Evolutionary conservation across 2,888 invertebrate genomes (phyloP).

Genomic region (Hemistola chrysoprasaria): DNA sequence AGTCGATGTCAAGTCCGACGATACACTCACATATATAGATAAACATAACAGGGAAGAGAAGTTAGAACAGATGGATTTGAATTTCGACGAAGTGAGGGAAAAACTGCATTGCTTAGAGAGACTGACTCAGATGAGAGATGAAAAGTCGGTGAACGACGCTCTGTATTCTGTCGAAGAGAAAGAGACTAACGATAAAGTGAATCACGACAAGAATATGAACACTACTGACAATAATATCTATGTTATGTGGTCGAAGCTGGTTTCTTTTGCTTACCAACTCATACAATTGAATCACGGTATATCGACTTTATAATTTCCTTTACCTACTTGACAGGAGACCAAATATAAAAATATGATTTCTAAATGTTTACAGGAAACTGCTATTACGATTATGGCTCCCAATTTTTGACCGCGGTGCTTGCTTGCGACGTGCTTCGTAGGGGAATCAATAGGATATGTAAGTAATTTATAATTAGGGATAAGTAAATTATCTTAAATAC

Average conservation of each 20-base stretch:
- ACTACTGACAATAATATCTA: constrained; percentile 41
- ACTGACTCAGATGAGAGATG: constrained; percentile 41
- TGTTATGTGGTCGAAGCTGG: constrained; percentile 61
- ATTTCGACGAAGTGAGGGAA: constrained; percentile 54
- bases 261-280: constrained; percentile 66
- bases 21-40: constrained; percentile 28
- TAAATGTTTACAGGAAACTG: constrained; percentile 57
- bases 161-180: constrained; percentile 23
- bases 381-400: constrained; percentile 67
- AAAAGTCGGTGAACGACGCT: constrained; percentile 36
- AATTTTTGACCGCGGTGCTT: constrained; percentile 65
- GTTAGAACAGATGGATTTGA: constrained; percentile 48
- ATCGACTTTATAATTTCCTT: too few relatives aligned
- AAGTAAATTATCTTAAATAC: too few relatives aligned
- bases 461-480: too few relatives aligned
- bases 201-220: constrained; percentile 27
- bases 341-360: too few relatives aligned
- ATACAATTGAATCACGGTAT: constrained; percentile 64
- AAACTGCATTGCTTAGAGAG: constrained; percentile 53
- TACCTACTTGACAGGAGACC: too few relatives aligned
- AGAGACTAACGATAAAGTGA: constrained; percentile 18
- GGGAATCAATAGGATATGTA: constrained; percentile 66
- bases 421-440: constrained; percentile 66
- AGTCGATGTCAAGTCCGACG: constrained; percentile 36
- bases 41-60: constrained; percentile 34